Evolutionary conservation across 2,797 vertebrate species (phyloP).

Genomic region (Natrix natrix): DNA sequence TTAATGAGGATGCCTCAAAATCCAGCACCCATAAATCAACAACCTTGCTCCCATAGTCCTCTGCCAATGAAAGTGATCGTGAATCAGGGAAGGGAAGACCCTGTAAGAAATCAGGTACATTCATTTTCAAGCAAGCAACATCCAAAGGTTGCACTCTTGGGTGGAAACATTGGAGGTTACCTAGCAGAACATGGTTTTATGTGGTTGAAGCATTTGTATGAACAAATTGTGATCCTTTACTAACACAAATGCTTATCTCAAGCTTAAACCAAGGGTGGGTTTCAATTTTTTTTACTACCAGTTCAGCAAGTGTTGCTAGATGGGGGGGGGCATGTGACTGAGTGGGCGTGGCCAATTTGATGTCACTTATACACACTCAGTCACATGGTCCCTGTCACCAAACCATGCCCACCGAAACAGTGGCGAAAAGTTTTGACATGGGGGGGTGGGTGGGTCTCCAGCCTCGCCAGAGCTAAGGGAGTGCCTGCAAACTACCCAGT

Average conservation of each 20-base stretch:
- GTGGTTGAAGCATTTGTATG: background rate
- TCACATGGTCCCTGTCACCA: too few relatives aligned
- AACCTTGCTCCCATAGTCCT: background rate
- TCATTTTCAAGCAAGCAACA: background rate
- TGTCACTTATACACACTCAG: too few relatives aligned
- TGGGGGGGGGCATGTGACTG: too few relatives aligned
- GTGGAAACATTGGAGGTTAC: background rate
- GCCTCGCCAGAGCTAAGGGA: too few relatives aligned
- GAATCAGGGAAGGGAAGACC: background rate
- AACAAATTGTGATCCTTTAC: background rate
- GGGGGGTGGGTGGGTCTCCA: too few relatives aligned
- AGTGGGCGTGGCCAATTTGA: too few relatives aligned
- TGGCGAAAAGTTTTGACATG: too few relatives aligned
- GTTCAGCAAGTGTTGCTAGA: too few relatives aligned
- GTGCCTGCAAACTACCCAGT: too few relatives aligned
- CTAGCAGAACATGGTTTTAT: background rate
- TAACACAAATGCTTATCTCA: background rate
- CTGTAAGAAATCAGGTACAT: background rate
- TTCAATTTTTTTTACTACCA: too few relatives aligned
- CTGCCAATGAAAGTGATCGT: background rate
- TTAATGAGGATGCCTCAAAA: background rate
- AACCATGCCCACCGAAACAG: too few relatives aligned
- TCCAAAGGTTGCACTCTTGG: background rate
- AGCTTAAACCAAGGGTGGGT: background rate
- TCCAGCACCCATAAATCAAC: background rate